These are phyloP conservation scores for Nasonia vitripennis DNA, from an alignment of 1,140 invertebrate species.

Conservation along the genomic window DNA sequence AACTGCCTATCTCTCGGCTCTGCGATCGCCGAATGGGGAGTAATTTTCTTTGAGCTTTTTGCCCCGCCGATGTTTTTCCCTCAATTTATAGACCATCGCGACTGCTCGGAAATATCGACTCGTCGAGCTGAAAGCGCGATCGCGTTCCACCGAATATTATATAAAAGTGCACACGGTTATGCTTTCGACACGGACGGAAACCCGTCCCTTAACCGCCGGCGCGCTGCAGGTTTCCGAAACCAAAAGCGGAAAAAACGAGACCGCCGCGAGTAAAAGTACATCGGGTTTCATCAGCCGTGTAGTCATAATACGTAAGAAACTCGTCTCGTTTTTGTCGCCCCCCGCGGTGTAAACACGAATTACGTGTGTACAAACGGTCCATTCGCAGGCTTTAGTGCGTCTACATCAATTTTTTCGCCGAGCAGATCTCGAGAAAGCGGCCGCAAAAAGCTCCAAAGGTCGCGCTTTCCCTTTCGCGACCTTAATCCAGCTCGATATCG, in stretches of 20 bases:
- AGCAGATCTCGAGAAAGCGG: not conserved
- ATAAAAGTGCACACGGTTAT: not conserved
- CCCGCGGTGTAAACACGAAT: not conserved
- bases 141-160: not conserved
- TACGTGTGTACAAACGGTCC: not conserved
- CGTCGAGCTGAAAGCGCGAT: not conserved
- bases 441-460: not conserved
- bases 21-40: not conserved
- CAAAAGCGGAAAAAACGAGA: not conserved
- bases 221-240: no score
- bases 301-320: not conserved
- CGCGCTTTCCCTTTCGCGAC: not conserved
- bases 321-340: not conserved
- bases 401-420: not conserved
- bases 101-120: not conserved
- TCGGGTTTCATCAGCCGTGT: not conserved
- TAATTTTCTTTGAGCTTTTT: slow-evolving; percentile 1
- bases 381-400: no score
- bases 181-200: no score
- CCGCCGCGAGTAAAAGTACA: no score
- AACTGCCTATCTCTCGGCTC: not conserved
- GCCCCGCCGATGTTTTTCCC: not conserved
- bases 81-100: not conserved
- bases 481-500: not conserved
- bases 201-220: no score